Percentiles rank a stretch among this genome's conserved stretches.
Conservation (phyloP, 2,888 invertebrate species). For the Dysmachus trigonus region DNA sequence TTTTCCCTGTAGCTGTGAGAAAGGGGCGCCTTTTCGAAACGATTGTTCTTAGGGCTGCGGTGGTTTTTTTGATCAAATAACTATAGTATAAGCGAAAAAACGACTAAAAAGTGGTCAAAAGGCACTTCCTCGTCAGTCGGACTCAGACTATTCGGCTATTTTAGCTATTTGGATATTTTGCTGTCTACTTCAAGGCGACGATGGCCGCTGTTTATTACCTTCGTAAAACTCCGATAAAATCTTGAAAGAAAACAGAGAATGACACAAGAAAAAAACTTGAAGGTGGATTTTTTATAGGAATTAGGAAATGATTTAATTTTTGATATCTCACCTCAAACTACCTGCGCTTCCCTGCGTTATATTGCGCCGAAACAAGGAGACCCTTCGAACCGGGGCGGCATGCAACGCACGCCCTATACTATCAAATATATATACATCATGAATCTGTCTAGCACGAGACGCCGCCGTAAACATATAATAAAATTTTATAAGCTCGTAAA, state of each 20-base stretch:
- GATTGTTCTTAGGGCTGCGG: neutral
- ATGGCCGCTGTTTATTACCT: slow-evolving; percentile 27
- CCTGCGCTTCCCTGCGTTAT: neutral
- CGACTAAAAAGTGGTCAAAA: neutral
- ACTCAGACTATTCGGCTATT: neutral
- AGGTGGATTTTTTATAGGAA: slow-evolving; percentile 1
- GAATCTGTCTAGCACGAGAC: slow-evolving; percentile 19
- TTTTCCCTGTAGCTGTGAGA: neutral
- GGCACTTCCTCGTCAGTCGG: neutral
- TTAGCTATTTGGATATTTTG: neutral
- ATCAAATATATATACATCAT: no score
- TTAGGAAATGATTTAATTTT: slow-evolving; percentile 14
- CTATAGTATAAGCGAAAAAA: neutral
- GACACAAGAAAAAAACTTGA: neutral
- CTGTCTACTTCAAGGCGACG: neutral
- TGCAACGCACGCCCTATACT: neutral
- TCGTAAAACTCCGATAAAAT: slow-evolving; percentile 28
- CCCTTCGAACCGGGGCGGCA: neutral
- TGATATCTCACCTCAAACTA: neutral
- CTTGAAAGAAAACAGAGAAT: neutral
- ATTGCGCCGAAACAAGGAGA: neutral
- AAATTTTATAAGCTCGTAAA: slow-evolving; percentile 38
- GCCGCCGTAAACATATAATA: slow-evolving; percentile 31
- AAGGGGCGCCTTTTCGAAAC: neutral
- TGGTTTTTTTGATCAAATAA: neutral